These are phyloP conservation scores for Sebastes trivittatus DNA, from an alignment of 2,797 vertebrate genomes.

Conservation along the genomic window DNA sequence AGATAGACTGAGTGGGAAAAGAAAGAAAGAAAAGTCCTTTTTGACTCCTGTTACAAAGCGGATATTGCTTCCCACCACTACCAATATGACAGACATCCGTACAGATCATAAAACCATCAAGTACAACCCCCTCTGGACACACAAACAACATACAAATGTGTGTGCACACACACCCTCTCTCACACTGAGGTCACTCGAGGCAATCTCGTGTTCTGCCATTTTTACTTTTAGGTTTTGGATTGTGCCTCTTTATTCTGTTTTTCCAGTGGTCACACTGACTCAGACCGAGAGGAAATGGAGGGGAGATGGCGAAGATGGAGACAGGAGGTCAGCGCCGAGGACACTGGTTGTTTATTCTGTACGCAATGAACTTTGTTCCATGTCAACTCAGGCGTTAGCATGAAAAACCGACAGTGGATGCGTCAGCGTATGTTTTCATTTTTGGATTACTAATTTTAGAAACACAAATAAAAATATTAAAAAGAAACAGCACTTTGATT, in stretches of 20 bases:
- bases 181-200: conserved; percentile 63
- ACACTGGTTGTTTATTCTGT: conserved; percentile 19
- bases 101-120: conserved; percentile 59
- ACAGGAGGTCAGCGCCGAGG: conserved; percentile 42
- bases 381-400: neutral
- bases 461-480: neutral
- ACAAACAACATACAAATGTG: conserved; percentile 39
- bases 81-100: conserved; percentile 59
- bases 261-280: conserved; percentile 69
- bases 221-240: conserved; percentile 64
- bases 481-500: neutral
- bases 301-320: conserved; percentile 37
- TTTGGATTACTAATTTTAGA: neutral
- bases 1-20: conserved; percentile 16
- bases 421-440: neutral
- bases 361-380: neutral
- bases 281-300: conserved; percentile 48
- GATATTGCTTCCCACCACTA: conserved; percentile 65
- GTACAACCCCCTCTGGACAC: conserved; percentile 38
- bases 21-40: conserved; percentile 10
- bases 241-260: conserved; percentile 61
- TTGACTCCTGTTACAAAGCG: conserved; percentile 53
- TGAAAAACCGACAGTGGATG: neutral
- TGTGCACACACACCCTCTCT: neutral
- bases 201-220: conserved; percentile 55